phyloP scores from a whole-genome alignment of 2,888 invertebrate species.

The Scaptomyza tumidula region DNA sequence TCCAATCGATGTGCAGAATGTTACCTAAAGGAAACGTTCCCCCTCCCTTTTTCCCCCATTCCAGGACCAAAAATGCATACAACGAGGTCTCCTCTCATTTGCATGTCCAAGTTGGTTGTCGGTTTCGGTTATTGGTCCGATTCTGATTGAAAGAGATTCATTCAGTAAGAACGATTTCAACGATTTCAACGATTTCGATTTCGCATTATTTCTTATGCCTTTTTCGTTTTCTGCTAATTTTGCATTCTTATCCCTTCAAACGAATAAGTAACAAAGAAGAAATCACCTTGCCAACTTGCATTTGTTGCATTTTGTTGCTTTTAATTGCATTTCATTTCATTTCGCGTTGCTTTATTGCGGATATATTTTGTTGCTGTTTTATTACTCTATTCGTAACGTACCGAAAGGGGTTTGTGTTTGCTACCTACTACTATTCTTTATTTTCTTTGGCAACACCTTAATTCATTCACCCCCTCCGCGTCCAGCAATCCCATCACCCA shows the following conservation, averaged over 20 bases:
- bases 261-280: background rate
- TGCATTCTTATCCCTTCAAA: constrained; percentile 8
- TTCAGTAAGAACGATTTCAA: too few species aligned
- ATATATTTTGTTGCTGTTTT: constrained; percentile 45
- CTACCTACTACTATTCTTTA: background rate
- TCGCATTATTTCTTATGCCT: too few species aligned
- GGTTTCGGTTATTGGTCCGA: constrained; percentile 23
- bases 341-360: constrained; percentile 51
- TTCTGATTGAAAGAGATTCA: constrained; percentile 7
- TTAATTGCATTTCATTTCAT: constrained; percentile 75
- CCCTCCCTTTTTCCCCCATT: too few species aligned
- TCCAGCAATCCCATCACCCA: background rate
- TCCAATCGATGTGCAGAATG: constrained; percentile 73
- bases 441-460: background rate
- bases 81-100: constrained; percentile 47
- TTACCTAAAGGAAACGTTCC: constrained; percentile 40
- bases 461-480: background rate
- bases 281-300: constrained; percentile 25
- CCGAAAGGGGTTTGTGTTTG: constrained; percentile 6
- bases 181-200: background rate
- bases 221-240: constrained; percentile 40
- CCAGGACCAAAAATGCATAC: background rate
- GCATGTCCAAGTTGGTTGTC: constrained; percentile 57
- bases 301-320: constrained; percentile 71
- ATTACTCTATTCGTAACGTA: too few species aligned